Conservation (phyloP, 1,140 invertebrate species). For the Brevipalpus yothersi region DNA sequence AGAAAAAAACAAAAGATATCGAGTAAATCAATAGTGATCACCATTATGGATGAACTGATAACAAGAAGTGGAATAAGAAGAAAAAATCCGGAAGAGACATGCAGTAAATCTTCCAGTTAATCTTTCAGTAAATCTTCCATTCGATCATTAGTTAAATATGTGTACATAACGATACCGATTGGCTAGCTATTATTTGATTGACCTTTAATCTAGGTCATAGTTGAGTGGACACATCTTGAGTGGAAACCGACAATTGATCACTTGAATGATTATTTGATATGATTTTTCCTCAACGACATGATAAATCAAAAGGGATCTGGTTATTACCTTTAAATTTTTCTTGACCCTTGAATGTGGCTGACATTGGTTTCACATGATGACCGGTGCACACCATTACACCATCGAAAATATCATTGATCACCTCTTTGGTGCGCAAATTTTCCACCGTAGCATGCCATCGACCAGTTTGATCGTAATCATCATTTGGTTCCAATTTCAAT, state of each 20-base stretch:
- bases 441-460: conserved; percentile 19
- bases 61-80: too few relatives aligned
- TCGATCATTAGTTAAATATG: too few relatives aligned
- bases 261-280: not conserved
- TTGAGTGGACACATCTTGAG: not conserved
- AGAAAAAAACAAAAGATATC: not conserved
- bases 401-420: conserved; percentile 9
- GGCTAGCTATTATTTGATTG: too few relatives aligned
- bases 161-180: too few relatives aligned
- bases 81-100: too few relatives aligned
- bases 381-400: conserved; percentile 13
- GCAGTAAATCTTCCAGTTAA: too few relatives aligned
- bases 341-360: conserved; percentile 14
- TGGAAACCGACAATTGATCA: not conserved
- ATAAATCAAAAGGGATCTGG: conserved; percentile 5
- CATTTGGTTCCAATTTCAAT: conserved; percentile 11
- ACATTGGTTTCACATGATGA: conserved; percentile 18
- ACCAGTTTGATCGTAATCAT: conserved; percentile 19
- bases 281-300: not conserved
- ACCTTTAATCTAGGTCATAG: too few relatives aligned
- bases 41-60: too few relatives aligned
- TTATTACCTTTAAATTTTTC: conserved; percentile 12
- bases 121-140: too few relatives aligned
- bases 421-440: conserved; percentile 11
- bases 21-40: not conserved